Evolutionary conservation across 2,797 vertebrate genomes (phyloP), one percentile per base, ranked within the genome.

Genomic region (Picus viridis): DNA sequence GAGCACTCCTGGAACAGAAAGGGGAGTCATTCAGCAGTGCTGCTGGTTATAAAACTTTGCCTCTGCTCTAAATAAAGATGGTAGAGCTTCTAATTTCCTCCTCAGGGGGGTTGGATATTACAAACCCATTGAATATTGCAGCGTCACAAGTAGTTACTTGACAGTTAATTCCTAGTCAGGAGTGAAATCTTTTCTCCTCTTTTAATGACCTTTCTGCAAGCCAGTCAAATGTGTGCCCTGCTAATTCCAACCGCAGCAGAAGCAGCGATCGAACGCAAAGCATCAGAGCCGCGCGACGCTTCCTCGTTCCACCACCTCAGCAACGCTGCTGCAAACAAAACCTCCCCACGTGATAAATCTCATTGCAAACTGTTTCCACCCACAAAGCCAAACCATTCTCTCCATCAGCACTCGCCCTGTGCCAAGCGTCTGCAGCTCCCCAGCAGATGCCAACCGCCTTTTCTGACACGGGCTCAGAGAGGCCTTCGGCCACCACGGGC

Each of bases 281-380:
- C 81, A 67, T 27, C 78, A 68, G n/a, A 88, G 80, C 41, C 78
- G 32, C 41, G 36, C 61, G 39, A 62, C 9, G 43, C 63, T 77
- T 95, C 92, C 90, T 86, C 77, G 68, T 88, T 91, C 87, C 49
- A 45, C 32, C 61, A 82, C 68, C 83, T 84, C 74, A 89, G 2
- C 17, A 88, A 62, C 73, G 67, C 23, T 14, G 26, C 68, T 87
- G 58, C 73, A 82, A 86, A 94, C 89, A 84, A 89, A 94, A 92
- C 41, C 64, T 83, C 70, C 79, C 65, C 47, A 63, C 47, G 79
- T 2, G 30, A 84, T 36, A 88, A 53, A 82, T 30, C 57, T 49
- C 81, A 73, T 88, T 91, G 76, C 87, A 73, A 76, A 73, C 68
- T 86, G 24, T 92, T 95, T 96, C 93, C 94, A 95, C 45, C 26